Conservation (phyloP, 2,888 invertebrate species). For the Eledona agricola region DNA sequence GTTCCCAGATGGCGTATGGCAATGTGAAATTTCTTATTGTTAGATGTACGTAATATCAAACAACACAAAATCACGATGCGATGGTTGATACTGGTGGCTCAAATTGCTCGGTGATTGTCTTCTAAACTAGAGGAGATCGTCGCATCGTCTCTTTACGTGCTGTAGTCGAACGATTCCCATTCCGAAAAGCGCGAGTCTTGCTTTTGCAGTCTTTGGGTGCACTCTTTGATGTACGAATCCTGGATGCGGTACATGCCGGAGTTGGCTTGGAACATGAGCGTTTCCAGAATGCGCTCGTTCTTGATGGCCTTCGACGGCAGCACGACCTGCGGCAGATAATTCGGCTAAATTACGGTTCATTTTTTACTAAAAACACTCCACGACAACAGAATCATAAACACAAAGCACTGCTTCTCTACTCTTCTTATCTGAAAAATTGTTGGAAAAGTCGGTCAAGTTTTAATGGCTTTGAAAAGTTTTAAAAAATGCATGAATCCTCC, state of each 20-base stretch:
- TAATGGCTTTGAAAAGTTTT: neutral
- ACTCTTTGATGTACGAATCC: constrained; percentile 86
- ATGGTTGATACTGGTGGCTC: constrained; percentile 37
- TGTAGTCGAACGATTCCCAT: constrained; percentile 80
- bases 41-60: constrained; percentile 31
- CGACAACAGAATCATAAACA: too few species aligned
- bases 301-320: constrained; percentile 92
- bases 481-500: constrained; percentile 1
- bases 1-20: constrained; percentile 49
- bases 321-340: constrained; percentile 70
- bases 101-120: constrained; percentile 52
- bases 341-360: neutral
- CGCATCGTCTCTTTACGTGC: constrained; percentile 52
- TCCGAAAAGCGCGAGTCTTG: constrained; percentile 88
- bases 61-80: constrained; percentile 36
- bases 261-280: constrained; percentile 92
- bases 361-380: too few species aligned
- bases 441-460: neutral
- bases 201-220: constrained; percentile 85
- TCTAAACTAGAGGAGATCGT: constrained; percentile 42
- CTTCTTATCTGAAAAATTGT: constrained; percentile 1
- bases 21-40: constrained; percentile 21
- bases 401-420: too few species aligned
- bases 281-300: constrained; percentile 90
- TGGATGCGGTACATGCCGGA: constrained; percentile 92